phyloP scores from a whole-genome alignment of 2,113 vertebrate genomes.

The Chionis minor region DNA sequence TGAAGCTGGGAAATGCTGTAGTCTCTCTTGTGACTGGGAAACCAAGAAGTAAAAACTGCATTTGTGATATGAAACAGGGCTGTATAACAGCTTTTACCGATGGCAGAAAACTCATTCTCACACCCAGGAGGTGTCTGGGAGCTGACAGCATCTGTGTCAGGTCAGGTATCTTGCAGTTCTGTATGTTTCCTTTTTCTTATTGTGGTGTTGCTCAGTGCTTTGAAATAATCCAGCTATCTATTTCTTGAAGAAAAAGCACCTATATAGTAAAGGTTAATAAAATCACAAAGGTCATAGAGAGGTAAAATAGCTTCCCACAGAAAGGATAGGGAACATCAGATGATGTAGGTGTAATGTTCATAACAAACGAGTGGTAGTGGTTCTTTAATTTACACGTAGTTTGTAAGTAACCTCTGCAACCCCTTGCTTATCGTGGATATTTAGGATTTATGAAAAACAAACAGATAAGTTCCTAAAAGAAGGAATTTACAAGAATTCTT shows the following conservation, averaged over 20 bases:
- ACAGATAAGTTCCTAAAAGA: background rate
- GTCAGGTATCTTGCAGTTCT: background rate
- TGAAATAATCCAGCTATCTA: background rate
- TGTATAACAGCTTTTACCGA: background rate
- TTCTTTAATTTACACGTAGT: background rate
- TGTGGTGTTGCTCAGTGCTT: background rate
- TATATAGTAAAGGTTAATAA: background rate
- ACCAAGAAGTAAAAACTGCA: background rate
- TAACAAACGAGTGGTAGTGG: background rate
- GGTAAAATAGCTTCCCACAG: background rate
- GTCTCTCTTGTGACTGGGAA: background rate
- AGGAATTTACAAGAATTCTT: background rate
- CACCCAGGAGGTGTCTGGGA: background rate
- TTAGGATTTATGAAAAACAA: background rate
- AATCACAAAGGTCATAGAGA: background rate
- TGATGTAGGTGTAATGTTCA: background rate
- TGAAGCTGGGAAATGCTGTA: background rate
- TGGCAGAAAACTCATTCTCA: conserved; percentile 23
- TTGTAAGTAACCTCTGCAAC: background rate
- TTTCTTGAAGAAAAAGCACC: background rate
- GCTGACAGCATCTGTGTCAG: background rate
- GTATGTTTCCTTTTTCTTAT: background rate
- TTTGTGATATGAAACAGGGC: background rate
- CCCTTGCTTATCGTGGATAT: background rate
- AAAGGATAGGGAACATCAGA: background rate